A percentile compares a stretch with the other conserved stretches of the same genome.
phyloP scores from a whole-genome alignment of 2,888 invertebrate genomes.

The Smittia aterrima region DNA sequence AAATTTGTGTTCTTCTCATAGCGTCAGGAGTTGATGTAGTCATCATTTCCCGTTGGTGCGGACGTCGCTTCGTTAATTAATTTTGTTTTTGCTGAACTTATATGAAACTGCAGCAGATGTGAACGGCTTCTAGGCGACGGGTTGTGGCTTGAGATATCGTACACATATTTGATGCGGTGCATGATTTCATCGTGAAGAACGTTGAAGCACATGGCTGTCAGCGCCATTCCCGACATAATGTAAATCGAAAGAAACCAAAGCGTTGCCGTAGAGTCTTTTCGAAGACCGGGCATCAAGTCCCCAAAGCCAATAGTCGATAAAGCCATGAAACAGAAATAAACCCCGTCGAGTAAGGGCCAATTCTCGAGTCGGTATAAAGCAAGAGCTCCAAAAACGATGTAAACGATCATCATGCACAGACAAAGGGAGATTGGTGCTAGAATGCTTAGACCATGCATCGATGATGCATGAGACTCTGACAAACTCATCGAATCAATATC shows the following conservation, averaged over 20 bases:
- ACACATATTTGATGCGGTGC: constrained; percentile 69
- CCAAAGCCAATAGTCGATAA: constrained; percentile 90
- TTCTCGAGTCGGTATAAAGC: constrained; percentile 86
- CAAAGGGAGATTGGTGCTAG: constrained; percentile 87
- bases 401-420: constrained; percentile 84
- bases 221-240: constrained; percentile 80
- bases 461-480: constrained; percentile 68
- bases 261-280: constrained; percentile 60
- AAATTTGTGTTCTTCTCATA: constrained; percentile 52
- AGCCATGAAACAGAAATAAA: constrained; percentile 95
- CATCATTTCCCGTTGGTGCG: constrained; percentile 44
- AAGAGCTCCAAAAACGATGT: constrained; percentile 86
- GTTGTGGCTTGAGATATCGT: constrained; percentile 45
- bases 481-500: constrained; percentile 68
- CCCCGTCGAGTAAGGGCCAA: constrained; percentile 84
- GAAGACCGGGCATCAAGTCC: constrained; percentile 73
- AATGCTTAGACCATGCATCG: constrained; percentile 75
- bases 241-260: constrained; percentile 88
- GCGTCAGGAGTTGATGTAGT: constrained; percentile 52
- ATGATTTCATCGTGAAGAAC: constrained; percentile 86
- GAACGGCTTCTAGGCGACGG: background rate
- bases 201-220: constrained; percentile 89
- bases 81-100: constrained; percentile 3
- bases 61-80: constrained; percentile 30
- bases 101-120: background rate